Evolutionary conservation across 2,113 vertebrate species (phyloP).

Genomic region (Saguinus imperator): DNA sequence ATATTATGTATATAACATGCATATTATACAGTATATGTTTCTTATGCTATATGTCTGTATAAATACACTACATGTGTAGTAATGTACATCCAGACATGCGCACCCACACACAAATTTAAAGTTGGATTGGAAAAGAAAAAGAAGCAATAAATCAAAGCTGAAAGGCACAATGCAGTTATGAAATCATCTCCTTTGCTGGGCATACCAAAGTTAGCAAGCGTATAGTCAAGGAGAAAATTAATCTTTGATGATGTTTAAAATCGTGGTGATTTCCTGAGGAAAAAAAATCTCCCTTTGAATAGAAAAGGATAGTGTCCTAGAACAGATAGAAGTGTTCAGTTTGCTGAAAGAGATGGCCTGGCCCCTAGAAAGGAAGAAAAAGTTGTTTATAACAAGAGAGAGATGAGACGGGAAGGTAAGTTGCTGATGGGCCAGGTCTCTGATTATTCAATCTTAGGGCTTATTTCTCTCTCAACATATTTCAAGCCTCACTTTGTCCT

Average conservation of each 20-base stretch:
- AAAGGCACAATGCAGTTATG: background rate
- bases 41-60: too few relatives aligned
- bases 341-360: background rate
- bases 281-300: background rate
- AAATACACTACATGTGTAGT: too few relatives aligned
- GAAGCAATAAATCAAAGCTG: background rate
- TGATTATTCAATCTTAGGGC: background rate
- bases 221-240: constrained; percentile 2
- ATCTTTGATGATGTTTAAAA: constrained; percentile 26
- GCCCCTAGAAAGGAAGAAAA: background rate
- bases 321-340: background rate
- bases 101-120: background rate
- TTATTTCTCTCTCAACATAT: background rate
- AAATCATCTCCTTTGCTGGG: background rate
- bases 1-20: too few relatives aligned
- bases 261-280: constrained; percentile 39
- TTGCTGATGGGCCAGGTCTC: background rate
- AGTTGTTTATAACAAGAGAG: background rate
- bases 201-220: background rate
- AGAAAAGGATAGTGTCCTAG: background rate
- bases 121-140: background rate
- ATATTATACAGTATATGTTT: too few relatives aligned
- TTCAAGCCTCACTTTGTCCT: background rate
- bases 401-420: background rate
- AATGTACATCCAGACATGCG: too few relatives aligned